A percentile compares a stretch with the other conserved stretches of the same genome.
Conservation (phyloP, 1,140 invertebrate species). For the Fopius arisanus region DNA sequence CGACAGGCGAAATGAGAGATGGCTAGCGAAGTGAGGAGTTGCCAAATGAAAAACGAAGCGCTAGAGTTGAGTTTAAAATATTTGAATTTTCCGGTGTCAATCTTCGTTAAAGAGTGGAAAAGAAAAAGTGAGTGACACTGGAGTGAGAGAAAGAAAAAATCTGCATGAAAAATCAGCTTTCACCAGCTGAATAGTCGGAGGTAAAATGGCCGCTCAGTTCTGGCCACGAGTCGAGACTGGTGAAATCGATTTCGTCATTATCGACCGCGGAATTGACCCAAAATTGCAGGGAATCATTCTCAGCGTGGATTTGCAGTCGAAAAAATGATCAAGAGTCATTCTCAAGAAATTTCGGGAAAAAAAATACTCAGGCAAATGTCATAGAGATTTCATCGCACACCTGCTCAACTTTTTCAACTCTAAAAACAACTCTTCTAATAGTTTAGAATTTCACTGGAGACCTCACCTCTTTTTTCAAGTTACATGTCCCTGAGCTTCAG, state of each 20-base stretch:
- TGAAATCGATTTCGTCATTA: too few relatives aligned
- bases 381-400: neutral
- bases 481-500: neutral
- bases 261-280: too few relatives aligned
- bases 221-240: too few relatives aligned
- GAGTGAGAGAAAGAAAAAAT: neutral
- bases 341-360: too few relatives aligned
- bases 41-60: conserved; percentile 33
- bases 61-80: neutral
- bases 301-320: too few relatives aligned
- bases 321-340: too few relatives aligned
- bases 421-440: neutral
- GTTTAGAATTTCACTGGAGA: neutral
- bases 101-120: neutral
- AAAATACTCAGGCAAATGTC: neutral
- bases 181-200: too few relatives aligned
- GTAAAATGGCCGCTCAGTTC: too few relatives aligned
- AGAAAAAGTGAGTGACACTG: neutral
- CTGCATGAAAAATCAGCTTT: neutral
- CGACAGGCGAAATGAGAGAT: conserved; percentile 23
- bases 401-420: neutral
- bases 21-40: conserved; percentile 15
- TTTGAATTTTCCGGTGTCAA: neutral
- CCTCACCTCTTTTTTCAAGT: neutral
- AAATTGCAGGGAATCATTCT: too few relatives aligned